These are phyloP conservation scores for Hippolais icterina DNA, from an alignment of 2,113 vertebrate genomes.

Conservation along the genomic window DNA sequence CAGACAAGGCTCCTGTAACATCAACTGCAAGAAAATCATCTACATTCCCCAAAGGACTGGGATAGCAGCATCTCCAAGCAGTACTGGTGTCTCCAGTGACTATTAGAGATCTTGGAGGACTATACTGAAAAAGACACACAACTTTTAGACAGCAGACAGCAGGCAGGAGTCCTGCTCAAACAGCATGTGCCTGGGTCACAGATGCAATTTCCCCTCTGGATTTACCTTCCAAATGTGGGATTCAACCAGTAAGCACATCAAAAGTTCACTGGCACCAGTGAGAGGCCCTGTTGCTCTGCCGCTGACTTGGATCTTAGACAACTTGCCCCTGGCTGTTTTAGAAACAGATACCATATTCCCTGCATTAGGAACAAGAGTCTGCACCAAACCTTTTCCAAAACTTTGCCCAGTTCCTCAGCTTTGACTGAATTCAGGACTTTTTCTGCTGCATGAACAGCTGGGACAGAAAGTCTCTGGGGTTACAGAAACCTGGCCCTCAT, in stretches of 20 bases:
- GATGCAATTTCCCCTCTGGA: background rate
- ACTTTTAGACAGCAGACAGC: background rate
- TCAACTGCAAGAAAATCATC: background rate
- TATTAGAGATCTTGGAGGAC: background rate
- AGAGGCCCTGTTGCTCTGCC: slow-evolving; percentile 13
- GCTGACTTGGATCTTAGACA: background rate
- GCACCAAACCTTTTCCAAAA: background rate
- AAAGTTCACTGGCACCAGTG: slow-evolving; percentile 8
- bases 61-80: background rate
- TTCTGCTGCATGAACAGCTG: background rate
- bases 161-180: background rate
- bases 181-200: background rate
- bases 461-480: background rate
- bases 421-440: background rate
- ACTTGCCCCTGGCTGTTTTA: background rate
- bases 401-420: background rate
- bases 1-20: background rate
- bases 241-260: background rate
- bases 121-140: background rate
- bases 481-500: background rate
- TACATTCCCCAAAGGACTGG: background rate
- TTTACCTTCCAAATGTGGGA: slow-evolving; percentile 23
- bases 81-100: background rate
- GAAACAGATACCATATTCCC: background rate
- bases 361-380: background rate